Evolutionary conservation across 2,797 vertebrate species (phyloP).

Genomic region (Avahi laniger): DNA sequence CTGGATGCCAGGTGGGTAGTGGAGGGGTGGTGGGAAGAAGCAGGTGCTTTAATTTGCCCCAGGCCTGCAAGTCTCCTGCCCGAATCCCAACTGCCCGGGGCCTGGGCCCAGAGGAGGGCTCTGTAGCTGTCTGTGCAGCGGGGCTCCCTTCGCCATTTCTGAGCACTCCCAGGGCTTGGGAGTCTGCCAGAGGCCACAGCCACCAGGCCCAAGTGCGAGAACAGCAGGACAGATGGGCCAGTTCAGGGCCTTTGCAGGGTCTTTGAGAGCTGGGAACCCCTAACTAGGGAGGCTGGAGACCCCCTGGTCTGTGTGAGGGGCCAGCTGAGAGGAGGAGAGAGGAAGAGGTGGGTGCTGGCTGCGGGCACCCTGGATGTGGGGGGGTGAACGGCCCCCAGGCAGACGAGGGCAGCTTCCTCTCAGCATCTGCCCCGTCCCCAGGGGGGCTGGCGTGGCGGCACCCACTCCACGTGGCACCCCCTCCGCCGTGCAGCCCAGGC

Average conservation of each 20-base stretch:
- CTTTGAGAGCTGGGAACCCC: not conserved
- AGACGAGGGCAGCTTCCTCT: not conserved
- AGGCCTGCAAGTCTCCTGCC: not conserved
- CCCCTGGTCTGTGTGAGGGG: not conserved
- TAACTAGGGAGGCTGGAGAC: not conserved
- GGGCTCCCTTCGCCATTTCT: not conserved
- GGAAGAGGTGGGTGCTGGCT: not conserved
- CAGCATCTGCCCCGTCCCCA: not conserved
- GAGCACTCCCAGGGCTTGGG: not conserved
- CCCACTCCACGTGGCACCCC: not conserved
- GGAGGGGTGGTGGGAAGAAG: not conserved
- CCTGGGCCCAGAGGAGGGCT: not conserved
- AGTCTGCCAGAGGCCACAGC: not conserved
- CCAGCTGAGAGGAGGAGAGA: not conserved
- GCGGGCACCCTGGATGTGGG: not conserved
- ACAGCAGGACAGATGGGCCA: not conserved
- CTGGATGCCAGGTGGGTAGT: not conserved
- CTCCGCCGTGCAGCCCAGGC: not conserved
- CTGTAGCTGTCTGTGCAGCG: not conserved
- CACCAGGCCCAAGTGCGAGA: not conserved
- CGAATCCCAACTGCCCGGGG: accelerated
- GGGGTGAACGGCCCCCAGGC: accelerated
- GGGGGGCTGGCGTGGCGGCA: not conserved
- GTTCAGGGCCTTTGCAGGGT: not conserved
- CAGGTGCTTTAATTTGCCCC: not conserved